Evolutionary conservation across 2,113 vertebrate genomes (phyloP).

Genomic region (Catharus minimus): DNA sequence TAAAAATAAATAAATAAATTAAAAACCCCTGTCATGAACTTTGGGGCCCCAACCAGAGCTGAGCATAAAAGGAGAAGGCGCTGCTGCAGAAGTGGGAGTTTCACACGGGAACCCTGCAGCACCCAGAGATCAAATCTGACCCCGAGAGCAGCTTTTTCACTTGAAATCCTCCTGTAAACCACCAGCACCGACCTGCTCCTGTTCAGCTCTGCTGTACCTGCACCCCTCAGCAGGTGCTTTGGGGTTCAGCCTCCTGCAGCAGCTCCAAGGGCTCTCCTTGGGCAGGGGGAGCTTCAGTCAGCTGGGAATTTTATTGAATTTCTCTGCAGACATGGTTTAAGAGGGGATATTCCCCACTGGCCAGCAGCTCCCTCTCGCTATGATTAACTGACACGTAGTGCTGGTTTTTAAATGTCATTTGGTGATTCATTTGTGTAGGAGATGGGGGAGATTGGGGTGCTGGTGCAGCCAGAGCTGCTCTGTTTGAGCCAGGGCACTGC

Average conservation of each 20-base stretch:
- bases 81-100: slow-evolving; percentile 46
- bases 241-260: background rate
- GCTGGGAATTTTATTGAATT: background rate
- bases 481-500: background rate
- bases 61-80: slow-evolving; percentile 41
- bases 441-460: background rate
- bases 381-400: slow-evolving; percentile 18
- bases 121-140: background rate
- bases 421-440: slow-evolving; percentile 54
- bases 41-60: background rate
- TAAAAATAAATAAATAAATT: background rate
- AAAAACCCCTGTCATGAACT: background rate
- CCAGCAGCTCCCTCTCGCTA: slow-evolving; percentile 27
- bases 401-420: slow-evolving; percentile 36
- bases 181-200: accelerated
- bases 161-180: background rate
- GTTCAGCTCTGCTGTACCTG: background rate
- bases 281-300: background rate
- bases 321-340: background rate
- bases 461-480: background rate
- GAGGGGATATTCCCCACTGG: background rate
- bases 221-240: background rate
- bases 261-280: background rate
- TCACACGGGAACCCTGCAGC: slow-evolving; percentile 3
- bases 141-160: background rate